phyloP scores from a whole-genome alignment of 2,888 invertebrate genomes.

The Cartodere bifasciata region DNA sequence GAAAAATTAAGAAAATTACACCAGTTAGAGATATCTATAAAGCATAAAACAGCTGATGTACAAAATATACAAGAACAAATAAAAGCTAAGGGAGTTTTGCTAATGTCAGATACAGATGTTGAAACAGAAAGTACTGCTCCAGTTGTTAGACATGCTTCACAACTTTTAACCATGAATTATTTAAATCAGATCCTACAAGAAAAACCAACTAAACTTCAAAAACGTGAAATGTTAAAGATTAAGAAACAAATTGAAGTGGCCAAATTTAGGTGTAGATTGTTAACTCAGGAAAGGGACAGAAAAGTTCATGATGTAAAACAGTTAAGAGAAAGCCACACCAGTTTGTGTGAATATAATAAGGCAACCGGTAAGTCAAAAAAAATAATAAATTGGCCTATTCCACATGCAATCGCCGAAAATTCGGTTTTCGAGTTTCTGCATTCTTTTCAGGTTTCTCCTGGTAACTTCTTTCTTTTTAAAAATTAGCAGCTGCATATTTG shows the following conservation, averaged over 20 bases:
- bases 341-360: slow-evolving; percentile 54
- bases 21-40: slow-evolving; percentile 56
- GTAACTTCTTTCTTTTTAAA: too few relatives aligned
- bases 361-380: slow-evolving; percentile 43
- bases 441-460: too few relatives aligned
- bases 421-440: too few relatives aligned
- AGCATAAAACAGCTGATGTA: slow-evolving; percentile 52
- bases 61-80: slow-evolving; percentile 37
- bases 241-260: slow-evolving; percentile 59
- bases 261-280: slow-evolving; percentile 53
- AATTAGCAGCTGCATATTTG: too few relatives aligned
- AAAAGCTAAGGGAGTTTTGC: slow-evolving; percentile 20
- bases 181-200: slow-evolving; percentile 36
- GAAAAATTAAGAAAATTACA: slow-evolving; percentile 57
- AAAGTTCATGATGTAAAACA: slow-evolving; percentile 48
- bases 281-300: slow-evolving; percentile 56
- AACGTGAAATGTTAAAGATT: slow-evolving; percentile 47
- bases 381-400: too few relatives aligned
- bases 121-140: slow-evolving; percentile 15
- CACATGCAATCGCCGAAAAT: too few relatives aligned
- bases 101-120: slow-evolving; percentile 12
- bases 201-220: slow-evolving; percentile 50
- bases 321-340: slow-evolving; percentile 49
- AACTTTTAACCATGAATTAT: slow-evolving; percentile 33
- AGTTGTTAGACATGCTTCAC: slow-evolving; percentile 27